These are phyloP conservation scores for Xanthia togata DNA, from an alignment of 2,888 invertebrate genomes.

Conservation along the genomic window DNA sequence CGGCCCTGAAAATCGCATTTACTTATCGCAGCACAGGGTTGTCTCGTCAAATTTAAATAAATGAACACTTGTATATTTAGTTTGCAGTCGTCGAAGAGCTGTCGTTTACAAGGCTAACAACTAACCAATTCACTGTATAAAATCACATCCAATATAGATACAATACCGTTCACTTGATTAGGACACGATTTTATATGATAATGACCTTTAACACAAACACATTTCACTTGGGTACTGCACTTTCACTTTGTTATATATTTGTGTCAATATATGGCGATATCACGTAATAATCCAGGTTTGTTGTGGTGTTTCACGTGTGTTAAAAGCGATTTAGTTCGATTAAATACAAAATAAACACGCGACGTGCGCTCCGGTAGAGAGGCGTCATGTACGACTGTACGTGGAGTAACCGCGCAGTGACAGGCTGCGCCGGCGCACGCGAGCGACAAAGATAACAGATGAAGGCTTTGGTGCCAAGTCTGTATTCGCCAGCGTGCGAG, in stretches of 20 bases:
- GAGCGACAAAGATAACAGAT: constrained; percentile 81
- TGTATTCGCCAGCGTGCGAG: constrained; percentile 72
- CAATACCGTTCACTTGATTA: constrained; percentile 84
- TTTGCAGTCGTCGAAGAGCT: constrained; percentile 73
- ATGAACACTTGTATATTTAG: constrained; percentile 80
- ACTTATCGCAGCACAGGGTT: constrained; percentile 79
- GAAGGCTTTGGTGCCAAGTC: constrained; percentile 84
- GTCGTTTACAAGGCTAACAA: constrained; percentile 84
- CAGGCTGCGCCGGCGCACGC: constrained; percentile 82
- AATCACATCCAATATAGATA: constrained; percentile 80
- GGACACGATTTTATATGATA: constrained; percentile 76
- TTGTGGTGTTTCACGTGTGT: constrained; percentile 35
- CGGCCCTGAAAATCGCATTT: constrained; percentile 81
- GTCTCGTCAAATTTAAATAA: constrained; percentile 82
- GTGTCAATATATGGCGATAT: constrained; percentile 38
- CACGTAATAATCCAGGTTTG: constrained; percentile 37
- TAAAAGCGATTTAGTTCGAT: constrained; percentile 56
- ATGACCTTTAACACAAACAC: constrained; percentile 82
- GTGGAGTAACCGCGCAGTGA: constrained; percentile 78
- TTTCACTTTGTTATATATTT: constrained; percentile 50
- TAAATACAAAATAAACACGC: constrained; percentile 70
- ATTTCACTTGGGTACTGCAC: constrained; percentile 70
- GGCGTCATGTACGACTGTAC: constrained; percentile 79
- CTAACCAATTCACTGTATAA: constrained; percentile 78
- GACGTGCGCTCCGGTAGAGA: constrained; percentile 83